Conservation (phyloP, 2,888 invertebrate genomes). For the Coecobrya sp. region DNA sequence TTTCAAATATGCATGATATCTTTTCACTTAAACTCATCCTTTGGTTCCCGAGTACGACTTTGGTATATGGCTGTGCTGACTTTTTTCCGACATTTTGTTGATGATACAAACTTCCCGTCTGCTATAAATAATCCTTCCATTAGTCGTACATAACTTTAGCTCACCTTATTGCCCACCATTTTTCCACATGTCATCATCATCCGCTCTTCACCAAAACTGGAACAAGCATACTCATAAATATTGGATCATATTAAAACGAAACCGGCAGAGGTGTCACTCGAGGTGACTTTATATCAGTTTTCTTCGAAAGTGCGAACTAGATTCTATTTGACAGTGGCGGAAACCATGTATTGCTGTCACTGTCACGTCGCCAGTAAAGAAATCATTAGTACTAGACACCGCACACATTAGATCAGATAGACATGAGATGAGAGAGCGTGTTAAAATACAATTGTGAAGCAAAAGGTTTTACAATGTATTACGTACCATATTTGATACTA, state of each 20-base stretch:
- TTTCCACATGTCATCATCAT: background rate
- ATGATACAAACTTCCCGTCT: conserved; percentile 54
- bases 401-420: background rate
- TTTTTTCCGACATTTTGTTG: conserved; percentile 9
- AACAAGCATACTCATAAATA: conserved; percentile 65
- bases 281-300: conserved; percentile 13
- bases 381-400: background rate
- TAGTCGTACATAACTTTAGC: too few species aligned
- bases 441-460: too few species aligned
- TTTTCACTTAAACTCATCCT: too few species aligned
- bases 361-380: background rate
- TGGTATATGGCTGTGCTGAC: background rate
- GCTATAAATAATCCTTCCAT: conserved; percentile 57
- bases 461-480: too few species aligned
- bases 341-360: conserved; percentile 17
- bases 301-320: conserved; percentile 7
- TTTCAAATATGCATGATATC: too few species aligned
- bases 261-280: background rate
- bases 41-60: too few species aligned
- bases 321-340: conserved; percentile 4
- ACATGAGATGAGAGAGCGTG: conserved; percentile 11
- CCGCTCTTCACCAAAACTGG: conserved; percentile 62
- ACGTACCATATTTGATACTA: too few species aligned
- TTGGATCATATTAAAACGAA: conserved; percentile 44
- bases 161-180: background rate